Conservation (phyloP, 2,113 vertebrate species). For the Bubalus kerabau region DNA sequence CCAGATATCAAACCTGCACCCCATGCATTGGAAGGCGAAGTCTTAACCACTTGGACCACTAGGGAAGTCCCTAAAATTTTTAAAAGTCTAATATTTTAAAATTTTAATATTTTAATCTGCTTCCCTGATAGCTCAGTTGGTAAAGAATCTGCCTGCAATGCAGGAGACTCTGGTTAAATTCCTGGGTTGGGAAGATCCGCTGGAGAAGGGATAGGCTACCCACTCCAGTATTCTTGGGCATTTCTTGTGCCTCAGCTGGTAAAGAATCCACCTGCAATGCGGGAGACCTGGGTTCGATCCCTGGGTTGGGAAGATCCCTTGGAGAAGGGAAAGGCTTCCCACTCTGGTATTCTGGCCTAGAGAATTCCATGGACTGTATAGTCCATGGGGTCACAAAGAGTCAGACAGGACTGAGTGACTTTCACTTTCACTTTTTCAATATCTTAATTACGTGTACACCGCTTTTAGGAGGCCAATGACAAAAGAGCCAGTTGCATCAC, state of each 20-base stretch:
- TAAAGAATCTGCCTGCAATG: background rate
- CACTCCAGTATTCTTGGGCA: background rate
- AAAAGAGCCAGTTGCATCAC: background rate
- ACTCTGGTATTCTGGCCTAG: background rate
- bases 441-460: background rate
- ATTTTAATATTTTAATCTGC: background rate
- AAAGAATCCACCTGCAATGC: background rate
- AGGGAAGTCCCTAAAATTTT: background rate
- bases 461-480: background rate
- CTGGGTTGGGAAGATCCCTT: background rate
- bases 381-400: background rate
- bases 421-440: background rate
- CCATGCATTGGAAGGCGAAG: rapidly evolving
- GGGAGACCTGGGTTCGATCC: background rate
- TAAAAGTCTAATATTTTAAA: background rate
- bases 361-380: background rate
- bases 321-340: background rate
- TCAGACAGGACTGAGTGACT: rapidly evolving
- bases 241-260: background rate
- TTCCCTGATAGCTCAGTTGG: background rate
- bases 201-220: background rate
- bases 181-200: background rate
- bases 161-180: background rate
- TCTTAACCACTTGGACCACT: background rate
- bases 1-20: rapidly evolving